phyloP scores from a whole-genome alignment of 2,113 vertebrate genomes.

The Cyanocitta stelleri region DNA sequence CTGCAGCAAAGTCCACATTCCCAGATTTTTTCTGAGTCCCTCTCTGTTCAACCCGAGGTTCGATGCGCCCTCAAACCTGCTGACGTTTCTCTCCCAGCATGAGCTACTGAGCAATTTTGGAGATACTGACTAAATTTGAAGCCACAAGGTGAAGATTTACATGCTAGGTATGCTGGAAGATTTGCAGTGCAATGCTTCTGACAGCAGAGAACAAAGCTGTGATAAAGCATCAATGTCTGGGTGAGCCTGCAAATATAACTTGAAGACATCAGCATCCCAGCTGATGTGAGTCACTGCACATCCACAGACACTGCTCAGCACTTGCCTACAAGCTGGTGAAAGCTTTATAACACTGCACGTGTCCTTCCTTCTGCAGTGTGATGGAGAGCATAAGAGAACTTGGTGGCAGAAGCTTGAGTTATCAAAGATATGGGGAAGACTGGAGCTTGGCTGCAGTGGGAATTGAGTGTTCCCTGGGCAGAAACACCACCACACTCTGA shows the following conservation, averaged over 20 bases:
- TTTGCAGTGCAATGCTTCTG: neutral
- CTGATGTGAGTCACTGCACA: neutral
- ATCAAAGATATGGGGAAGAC: neutral
- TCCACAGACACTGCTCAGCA: neutral
- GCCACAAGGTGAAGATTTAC: neutral
- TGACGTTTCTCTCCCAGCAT: neutral
- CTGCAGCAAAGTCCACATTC: neutral
- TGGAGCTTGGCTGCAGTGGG: neutral
- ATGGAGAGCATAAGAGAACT: neutral
- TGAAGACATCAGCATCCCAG: neutral
- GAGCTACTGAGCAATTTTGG: neutral
- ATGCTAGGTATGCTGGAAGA: neutral
- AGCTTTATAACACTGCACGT: neutral
- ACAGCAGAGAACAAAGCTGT: neutral
- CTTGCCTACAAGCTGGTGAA: neutral
- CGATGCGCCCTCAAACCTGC: fast-evolving
- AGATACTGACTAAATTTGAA: neutral
- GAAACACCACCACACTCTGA: neutral
- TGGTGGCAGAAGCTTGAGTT: neutral
- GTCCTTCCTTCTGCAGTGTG: neutral
- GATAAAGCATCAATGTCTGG: neutral
- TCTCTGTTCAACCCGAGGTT: neutral
- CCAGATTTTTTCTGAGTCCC: neutral
- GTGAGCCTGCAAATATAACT: neutral
- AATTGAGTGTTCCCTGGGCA: fast-evolving